Percentiles rank a stretch among this genome's conserved stretches.
phyloP scores from a whole-genome alignment of 2,888 invertebrate species.

The Leptothorax acervorum region DNA sequence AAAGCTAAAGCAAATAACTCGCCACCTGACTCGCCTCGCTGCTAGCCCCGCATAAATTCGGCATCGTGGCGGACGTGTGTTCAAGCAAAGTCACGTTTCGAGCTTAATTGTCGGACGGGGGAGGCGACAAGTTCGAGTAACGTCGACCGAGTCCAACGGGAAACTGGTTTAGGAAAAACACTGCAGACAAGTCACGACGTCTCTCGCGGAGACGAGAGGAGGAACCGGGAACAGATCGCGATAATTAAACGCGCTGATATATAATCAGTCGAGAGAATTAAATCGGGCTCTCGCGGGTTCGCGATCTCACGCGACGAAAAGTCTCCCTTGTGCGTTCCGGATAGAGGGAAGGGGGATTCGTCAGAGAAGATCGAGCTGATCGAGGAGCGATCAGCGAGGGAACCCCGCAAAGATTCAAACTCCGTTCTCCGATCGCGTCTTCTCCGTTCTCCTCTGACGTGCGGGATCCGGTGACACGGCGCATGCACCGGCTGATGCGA shows the following conservation, averaged over 20 bases:
- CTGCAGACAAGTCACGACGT: not conserved
- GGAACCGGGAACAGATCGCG: not conserved
- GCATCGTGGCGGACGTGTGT: not conserved
- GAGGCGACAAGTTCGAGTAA: not conserved
- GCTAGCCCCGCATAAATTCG: not conserved
- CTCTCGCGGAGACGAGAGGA: not conserved
- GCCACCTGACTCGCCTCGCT: not conserved
- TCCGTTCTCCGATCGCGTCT: slow-evolving; percentile 4
- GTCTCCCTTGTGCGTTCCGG: not conserved
- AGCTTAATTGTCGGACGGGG: not conserved
- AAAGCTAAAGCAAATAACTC: slow-evolving; percentile 9
- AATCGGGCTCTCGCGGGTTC: not conserved
- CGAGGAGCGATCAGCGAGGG: not conserved
- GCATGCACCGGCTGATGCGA: not conserved
- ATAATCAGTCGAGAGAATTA: not conserved
- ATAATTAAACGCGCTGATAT: not conserved
- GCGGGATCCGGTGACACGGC: slow-evolving; percentile 4
- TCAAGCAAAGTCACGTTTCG: not conserved
- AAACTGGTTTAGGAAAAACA: not conserved
- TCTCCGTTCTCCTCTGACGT: not conserved
- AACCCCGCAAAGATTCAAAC: slow-evolving; percentile 32
- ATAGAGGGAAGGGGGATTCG: not conserved
- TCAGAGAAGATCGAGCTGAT: not conserved
- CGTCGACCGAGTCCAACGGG: not conserved
- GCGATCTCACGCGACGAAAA: not conserved